Percentiles rank a stretch among this genome's conserved stretches.
Conservation (phyloP, 2,797 vertebrate species). For the Glossophaga mutica region DNA sequence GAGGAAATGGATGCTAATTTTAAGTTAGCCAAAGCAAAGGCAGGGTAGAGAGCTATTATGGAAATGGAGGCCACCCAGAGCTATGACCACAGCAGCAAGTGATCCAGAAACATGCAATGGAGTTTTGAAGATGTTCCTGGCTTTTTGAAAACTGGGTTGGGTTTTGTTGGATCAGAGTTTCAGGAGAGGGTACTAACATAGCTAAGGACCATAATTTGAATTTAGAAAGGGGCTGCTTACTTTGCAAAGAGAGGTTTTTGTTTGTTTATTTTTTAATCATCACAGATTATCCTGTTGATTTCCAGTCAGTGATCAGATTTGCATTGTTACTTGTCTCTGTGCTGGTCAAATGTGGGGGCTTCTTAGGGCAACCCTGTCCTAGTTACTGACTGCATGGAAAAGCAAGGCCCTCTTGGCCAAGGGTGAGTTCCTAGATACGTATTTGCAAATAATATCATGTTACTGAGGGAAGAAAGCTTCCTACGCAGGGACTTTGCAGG, state of each 20-base stretch:
- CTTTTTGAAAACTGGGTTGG: background rate
- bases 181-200: background rate
- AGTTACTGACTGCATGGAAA: background rate
- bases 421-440: background rate
- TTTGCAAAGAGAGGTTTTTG: background rate
- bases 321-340: background rate
- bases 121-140: background rate
- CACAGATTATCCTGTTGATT: background rate
- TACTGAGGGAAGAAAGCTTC: background rate
- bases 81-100: background rate
- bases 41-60: background rate
- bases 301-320: background rate
- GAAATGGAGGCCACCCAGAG: background rate
- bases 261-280: background rate
- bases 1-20: background rate
- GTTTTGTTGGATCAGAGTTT: background rate
- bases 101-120: background rate
- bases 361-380: background rate
- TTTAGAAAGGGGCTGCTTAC: background rate
- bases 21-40: background rate
- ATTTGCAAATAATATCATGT: background rate
- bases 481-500: background rate
- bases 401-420: background rate
- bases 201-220: background rate
- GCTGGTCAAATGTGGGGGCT: background rate